These are phyloP conservation scores for Mesitornis unicolor DNA, from an alignment of 2,113 vertebrate genomes.

Conservation along the genomic window DNA sequence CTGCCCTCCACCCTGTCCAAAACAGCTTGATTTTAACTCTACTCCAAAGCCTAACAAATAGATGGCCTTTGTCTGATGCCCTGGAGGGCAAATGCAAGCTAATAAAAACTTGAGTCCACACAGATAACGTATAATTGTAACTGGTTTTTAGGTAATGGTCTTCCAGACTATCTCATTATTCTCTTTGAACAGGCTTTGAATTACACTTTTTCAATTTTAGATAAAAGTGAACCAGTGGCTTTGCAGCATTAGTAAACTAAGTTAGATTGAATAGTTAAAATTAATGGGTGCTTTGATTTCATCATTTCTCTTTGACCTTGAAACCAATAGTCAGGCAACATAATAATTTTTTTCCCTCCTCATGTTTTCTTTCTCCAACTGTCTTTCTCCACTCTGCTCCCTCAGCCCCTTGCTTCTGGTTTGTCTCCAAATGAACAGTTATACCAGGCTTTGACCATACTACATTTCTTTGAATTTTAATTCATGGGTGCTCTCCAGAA, in stretches of 20 bases:
- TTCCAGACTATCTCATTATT: slow-evolving; percentile 40
- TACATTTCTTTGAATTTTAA: not conserved
- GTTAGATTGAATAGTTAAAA: slow-evolving; percentile 9
- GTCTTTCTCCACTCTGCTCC: not conserved
- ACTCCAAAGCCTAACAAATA: slow-evolving; percentile 9
- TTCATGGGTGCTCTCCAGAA: not conserved
- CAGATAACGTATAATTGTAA: slow-evolving; percentile 27
- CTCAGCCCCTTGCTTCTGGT: not conserved
- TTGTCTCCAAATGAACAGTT: not conserved
- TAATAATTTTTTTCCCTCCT: not conserved
- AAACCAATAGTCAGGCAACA: not conserved
- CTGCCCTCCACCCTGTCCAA: not conserved
- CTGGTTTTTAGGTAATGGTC: slow-evolving; percentile 37
- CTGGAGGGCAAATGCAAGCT: slow-evolving; percentile 10
- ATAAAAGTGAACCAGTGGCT: slow-evolving; percentile 10
- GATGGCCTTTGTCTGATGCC: slow-evolving; percentile 31
- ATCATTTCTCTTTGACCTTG: slow-evolving; percentile 31
- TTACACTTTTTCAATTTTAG: slow-evolving; percentile 4
- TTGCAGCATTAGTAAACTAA: slow-evolving; percentile 42
- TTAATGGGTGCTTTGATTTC: slow-evolving; percentile 34
- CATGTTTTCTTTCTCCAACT: not conserved
- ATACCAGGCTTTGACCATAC: not conserved
- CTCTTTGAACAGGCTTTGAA: slow-evolving; percentile 50
- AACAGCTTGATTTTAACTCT: not conserved
- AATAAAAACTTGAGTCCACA: slow-evolving; percentile 39